Percentiles rank a stretch among this genome's conserved stretches.
These are phyloP conservation scores for Lordiphosa collinella DNA, from an alignment of 1,140 invertebrate species.

Conservation along the genomic window DNA sequence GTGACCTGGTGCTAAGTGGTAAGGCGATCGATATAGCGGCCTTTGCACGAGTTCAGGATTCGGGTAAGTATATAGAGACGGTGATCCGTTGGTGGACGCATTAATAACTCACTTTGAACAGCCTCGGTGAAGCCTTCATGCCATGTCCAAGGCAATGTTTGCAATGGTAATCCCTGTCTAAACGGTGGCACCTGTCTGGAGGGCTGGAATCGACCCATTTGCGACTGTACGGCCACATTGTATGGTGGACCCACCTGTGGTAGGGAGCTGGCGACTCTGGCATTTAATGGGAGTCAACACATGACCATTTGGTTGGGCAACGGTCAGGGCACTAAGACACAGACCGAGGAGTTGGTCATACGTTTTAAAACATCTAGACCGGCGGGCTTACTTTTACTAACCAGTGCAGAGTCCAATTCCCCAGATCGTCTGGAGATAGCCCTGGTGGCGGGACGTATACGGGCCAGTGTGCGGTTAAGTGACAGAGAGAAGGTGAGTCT, in stretches of 20 bases:
- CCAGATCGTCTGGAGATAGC: conserved; percentile 91
- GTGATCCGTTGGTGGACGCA: conserved; percentile 17
- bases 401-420: conserved; percentile 86
- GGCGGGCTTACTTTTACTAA: conserved; percentile 86
- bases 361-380: conserved; percentile 92
- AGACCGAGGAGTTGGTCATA: conserved; percentile 94
- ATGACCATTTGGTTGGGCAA: conserved; percentile 86
- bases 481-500: conserved; percentile 89
- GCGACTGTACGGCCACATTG: conserved; percentile 94
- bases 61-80: conserved; percentile 82
- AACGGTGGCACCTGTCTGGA: conserved; percentile 94
- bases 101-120: conserved; percentile 75
- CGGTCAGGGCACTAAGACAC: conserved; percentile 89
- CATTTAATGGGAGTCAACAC: conserved; percentile 93
- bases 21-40: conserved; percentile 93
- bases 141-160: conserved; percentile 90
- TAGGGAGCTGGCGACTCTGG: conserved; percentile 92
- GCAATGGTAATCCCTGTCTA: conserved; percentile 89
- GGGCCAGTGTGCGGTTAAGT: conserved; percentile 90
- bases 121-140: conserved; percentile 92
- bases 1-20: conserved; percentile 96
- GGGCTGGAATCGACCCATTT: conserved; percentile 97
- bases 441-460: conserved; percentile 88
- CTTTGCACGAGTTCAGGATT: conserved; percentile 93
- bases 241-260: conserved; percentile 96